Evolutionary conservation across 2,888 invertebrate species (phyloP).

Genomic region (Elysia crispata): DNA sequence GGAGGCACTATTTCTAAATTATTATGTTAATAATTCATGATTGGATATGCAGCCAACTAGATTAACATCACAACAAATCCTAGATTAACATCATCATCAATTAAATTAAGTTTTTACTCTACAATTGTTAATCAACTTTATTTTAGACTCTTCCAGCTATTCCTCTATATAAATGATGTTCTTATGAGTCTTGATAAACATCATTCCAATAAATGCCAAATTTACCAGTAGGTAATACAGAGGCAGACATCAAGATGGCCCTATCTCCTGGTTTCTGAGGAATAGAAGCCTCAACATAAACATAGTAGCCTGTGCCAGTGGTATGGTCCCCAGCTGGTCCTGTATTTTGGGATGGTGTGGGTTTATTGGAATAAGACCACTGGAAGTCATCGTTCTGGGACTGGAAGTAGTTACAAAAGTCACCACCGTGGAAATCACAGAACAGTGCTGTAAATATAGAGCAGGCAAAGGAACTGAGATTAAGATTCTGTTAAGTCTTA

Average conservation of each 20-base stretch:
- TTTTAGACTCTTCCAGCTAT: too few relatives aligned
- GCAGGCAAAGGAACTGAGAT: too few relatives aligned
- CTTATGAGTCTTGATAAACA: too few relatives aligned
- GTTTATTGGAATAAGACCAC: constrained; percentile 65
- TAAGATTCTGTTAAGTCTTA: too few relatives aligned
- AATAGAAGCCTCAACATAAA: constrained; percentile 71
- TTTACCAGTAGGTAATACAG: constrained; percentile 53
- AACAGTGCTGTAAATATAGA: constrained; percentile 56
- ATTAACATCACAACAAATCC: too few relatives aligned
- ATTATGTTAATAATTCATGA: too few relatives aligned
- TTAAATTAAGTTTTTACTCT: too few relatives aligned
- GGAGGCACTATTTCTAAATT: too few relatives aligned
- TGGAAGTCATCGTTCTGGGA: constrained; percentile 69
- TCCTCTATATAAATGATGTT: too few relatives aligned
- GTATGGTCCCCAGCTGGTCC: constrained; percentile 74
- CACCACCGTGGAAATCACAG: constrained; percentile 70
- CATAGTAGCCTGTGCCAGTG: constrained; percentile 69
- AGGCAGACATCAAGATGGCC: constrained; percentile 61
- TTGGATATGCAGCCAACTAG: too few relatives aligned
- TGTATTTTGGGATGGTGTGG: constrained; percentile 64
- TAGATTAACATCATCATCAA: too few relatives aligned
- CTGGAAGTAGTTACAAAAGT: constrained; percentile 68
- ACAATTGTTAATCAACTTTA: too few relatives aligned
- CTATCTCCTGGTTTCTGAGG: constrained; percentile 62
- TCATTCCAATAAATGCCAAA: background rate